These are phyloP conservation scores for Plagodis pulveraria DNA, from an alignment of 2,888 invertebrate species.

Conservation along the genomic window DNA sequence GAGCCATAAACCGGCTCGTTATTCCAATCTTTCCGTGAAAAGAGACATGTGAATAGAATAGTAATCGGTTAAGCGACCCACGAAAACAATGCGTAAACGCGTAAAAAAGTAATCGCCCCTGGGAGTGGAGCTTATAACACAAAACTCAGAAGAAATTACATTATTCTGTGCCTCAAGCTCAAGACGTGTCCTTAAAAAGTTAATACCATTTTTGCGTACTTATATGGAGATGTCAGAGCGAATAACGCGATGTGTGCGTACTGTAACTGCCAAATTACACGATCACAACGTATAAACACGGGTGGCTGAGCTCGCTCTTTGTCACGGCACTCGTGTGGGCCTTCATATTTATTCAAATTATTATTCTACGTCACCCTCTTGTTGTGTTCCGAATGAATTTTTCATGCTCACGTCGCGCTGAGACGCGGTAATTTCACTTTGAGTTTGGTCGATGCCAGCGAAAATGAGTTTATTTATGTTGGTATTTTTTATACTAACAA, in stretches of 20 bases:
- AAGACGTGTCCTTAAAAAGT: slow-evolving; percentile 66
- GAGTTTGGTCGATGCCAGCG: slow-evolving; percentile 69
- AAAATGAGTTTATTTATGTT: slow-evolving; percentile 77
- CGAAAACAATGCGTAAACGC: slow-evolving; percentile 63
- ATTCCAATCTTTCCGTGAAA: slow-evolving; percentile 73
- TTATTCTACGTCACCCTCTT: slow-evolving; percentile 78
- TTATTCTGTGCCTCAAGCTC: slow-evolving; percentile 50
- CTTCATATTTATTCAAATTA: slow-evolving; percentile 84
- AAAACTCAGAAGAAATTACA: slow-evolving; percentile 53
- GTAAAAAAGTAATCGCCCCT: slow-evolving; percentile 41
- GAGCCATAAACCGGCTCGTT: slow-evolving; percentile 67
- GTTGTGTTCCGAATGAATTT: slow-evolving; percentile 81
- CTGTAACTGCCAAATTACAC: slow-evolving; percentile 75
- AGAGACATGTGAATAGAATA: slow-evolving; percentile 74
- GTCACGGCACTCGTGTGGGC: slow-evolving; percentile 71
- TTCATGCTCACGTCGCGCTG: slow-evolving; percentile 78
- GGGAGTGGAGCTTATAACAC: slow-evolving; percentile 46
- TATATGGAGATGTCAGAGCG: slow-evolving; percentile 62
- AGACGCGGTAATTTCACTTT: slow-evolving; percentile 82
- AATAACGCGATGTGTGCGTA: slow-evolving; percentile 62
- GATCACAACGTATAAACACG: slow-evolving; percentile 77
- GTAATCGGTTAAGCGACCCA: slow-evolving; percentile 60
- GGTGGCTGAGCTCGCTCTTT: slow-evolving; percentile 73
- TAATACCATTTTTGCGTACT: slow-evolving; percentile 76
- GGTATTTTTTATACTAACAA: slow-evolving; percentile 59